Base-by-base conservation (phyloP, 2,888 invertebrate species). In the Drosophila fulvimacula region DNA sequence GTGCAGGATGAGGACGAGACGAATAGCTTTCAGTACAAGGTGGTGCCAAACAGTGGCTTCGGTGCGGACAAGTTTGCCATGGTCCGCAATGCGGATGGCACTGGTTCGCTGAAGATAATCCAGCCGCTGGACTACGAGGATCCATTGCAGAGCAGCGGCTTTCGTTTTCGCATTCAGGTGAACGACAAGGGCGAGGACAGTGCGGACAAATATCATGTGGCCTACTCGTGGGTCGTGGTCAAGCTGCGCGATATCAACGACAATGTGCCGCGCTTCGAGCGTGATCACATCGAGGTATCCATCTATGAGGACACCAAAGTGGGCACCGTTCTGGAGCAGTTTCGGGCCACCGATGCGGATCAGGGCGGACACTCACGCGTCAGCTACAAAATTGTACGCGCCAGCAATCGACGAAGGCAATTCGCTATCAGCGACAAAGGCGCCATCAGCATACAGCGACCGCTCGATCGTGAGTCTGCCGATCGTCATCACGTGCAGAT, bases 1-100 rank as follows among this genome's bases (percentile, higher is more conserved):
- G 98, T 98, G 62, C 97, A 98, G 91, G 98, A 98, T 89, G 98
- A 98, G 92, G 98, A 98, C 90, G 98, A 98, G 93, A 98, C 98
- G 0, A 98, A 98, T 92, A 97, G 97, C 92, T 98, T 98, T 93
- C 97, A 98, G 90, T 98, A 98, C 91, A 98, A 97, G 94, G 96
- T 96, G 57, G 96, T 98, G 85, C 97, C 97, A 92, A 97, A 96
- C 91, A 97, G 97, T 91, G 97, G 97, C 30, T 98, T 97, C 91
- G 98, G 98, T 69, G 97, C 98, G 60, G 98, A 98, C 92, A 98
- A 98, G 92, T 98, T 98, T 93, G 97, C 97, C 36, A 98, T 98
- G 98, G 97, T 98, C 55, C 95, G 98, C 76, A 98, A 98, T 93
- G 97, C 96, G 92, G 98, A 98, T 92, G 98, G 98, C 49, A 98